Conservation (phyloP, 2,888 invertebrate species). For the Machimus atricapillus region DNA sequence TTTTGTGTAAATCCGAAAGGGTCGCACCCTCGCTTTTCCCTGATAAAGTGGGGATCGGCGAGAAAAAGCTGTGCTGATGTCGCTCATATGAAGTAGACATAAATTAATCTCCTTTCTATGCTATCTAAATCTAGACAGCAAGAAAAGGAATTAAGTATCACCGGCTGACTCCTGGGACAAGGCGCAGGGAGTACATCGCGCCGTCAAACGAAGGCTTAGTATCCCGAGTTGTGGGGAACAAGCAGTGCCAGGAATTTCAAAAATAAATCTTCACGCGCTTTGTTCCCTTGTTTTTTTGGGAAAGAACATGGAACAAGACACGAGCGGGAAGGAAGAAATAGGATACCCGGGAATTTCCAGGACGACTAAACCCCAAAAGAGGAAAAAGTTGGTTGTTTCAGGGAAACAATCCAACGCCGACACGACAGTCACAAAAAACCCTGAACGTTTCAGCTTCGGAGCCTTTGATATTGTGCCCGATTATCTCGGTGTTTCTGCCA, state of each 20-base stretch:
- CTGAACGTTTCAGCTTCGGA: not conserved
- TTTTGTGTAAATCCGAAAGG: not conserved
- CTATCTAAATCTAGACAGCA: constrained; percentile 19
- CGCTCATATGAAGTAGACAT: constrained; percentile 13
- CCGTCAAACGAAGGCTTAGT: not conserved
- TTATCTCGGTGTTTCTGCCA: not conserved
- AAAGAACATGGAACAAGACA: not conserved
- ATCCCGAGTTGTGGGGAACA: not conserved
- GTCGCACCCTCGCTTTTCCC: not conserved
- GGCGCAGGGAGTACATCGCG: not conserved
- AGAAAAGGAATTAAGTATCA: constrained; percentile 9
- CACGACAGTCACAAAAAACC: not conserved
- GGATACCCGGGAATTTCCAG: not conserved
- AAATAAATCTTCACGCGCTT: constrained; percentile 7
- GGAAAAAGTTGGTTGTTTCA: not conserved
- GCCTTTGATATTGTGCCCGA: not conserved
- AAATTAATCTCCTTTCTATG: constrained; percentile 28
- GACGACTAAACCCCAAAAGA: not conserved
- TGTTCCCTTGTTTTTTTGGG: constrained; percentile 9
- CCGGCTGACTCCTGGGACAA: not conserved
- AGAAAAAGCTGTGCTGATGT: constrained; percentile 8
- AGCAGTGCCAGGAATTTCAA: not conserved
- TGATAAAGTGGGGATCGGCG: not conserved
- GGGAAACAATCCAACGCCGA: not conserved
- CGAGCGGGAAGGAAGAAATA: not conserved